Percentiles rank a stretch among this genome's conserved stretches.
Evolutionary conservation across 2,888 invertebrate species (phyloP).

Genomic region (Agrotis clavis): DNA sequence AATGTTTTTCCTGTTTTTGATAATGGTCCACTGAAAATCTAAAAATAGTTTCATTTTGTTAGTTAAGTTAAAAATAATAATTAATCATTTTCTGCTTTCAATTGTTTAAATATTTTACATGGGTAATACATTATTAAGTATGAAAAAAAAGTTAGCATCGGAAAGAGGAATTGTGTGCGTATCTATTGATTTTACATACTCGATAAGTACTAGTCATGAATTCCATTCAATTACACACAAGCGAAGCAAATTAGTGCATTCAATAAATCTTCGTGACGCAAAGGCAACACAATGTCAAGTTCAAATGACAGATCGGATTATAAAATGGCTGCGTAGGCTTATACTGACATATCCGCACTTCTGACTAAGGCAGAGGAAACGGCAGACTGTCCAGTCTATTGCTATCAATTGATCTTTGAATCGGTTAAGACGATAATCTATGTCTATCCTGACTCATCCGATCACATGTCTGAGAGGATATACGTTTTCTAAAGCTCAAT

Average conservation of each 20-base stretch:
- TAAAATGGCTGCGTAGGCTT: conserved; percentile 63
- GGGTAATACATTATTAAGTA: no score
- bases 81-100: background rate
- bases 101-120: background rate
- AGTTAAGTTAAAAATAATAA: background rate
- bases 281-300: conserved; percentile 56
- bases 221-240: background rate
- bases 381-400: conserved; percentile 58
- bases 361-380: conserved; percentile 64
- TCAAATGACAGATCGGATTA: conserved; percentile 52
- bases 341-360: conserved; percentile 63
- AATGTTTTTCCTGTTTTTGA: conserved; percentile 18
- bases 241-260: conserved; percentile 8
- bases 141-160: background rate
- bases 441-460: conserved; percentile 57
- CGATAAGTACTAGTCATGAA: background rate
- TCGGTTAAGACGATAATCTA: conserved; percentile 58
- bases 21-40: conserved; percentile 3
- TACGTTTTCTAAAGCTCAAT: conserved; percentile 50
- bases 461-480: conserved; percentile 48
- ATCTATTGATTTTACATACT: no score
- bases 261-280: conserved; percentile 46
- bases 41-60: conserved; percentile 12
- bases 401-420: conserved; percentile 68
- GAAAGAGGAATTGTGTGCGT: background rate